These are phyloP conservation scores for Enteromius anoplus DNA, from an alignment of 2,797 vertebrate species.

Conservation along the genomic window DNA sequence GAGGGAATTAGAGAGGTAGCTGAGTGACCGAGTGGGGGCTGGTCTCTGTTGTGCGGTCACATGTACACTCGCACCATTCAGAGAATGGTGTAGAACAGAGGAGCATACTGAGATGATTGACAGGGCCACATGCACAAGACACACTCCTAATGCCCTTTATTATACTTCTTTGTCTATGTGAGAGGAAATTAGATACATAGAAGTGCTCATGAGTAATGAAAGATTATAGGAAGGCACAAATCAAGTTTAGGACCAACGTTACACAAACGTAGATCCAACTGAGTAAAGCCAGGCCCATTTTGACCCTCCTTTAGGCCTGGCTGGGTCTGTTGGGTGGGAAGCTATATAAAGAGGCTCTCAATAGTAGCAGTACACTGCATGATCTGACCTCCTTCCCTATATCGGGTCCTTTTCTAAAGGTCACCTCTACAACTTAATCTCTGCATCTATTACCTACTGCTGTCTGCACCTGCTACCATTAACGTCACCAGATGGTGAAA, in stretches of 20 bases:
- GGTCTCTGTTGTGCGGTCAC: constrained; percentile 32
- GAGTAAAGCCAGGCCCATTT: constrained; percentile 12
- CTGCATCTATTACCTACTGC: not conserved
- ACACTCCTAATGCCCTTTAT: constrained; percentile 69
- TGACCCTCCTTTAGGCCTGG: constrained; percentile 52
- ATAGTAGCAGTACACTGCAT: constrained; percentile 57
- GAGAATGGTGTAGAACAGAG: constrained; percentile 48
- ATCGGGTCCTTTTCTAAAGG: constrained; percentile 33
- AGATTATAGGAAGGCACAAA: not conserved
- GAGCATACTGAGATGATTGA: constrained; percentile 69
- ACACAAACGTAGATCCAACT: not conserved
- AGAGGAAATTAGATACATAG: not conserved
- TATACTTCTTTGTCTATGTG: constrained; percentile 22
- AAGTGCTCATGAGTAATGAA: not conserved
- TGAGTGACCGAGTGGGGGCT: constrained; percentile 24
- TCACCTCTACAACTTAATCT: constrained; percentile 16
- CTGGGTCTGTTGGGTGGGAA: constrained; percentile 60
- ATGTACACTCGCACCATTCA: constrained; percentile 35
- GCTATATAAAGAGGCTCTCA: constrained; percentile 76
- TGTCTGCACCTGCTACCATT: not conserved
- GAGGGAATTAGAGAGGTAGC: not conserved
- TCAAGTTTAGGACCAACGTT: not conserved
- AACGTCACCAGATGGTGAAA: not conserved
- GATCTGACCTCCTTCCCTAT: constrained; percentile 69
- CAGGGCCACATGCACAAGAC: constrained; percentile 76